Evolutionary conservation across 2,113 vertebrate species (phyloP), one percentile per base, ranked within the genome.

Genomic region (Apteryx mantelli): DNA sequence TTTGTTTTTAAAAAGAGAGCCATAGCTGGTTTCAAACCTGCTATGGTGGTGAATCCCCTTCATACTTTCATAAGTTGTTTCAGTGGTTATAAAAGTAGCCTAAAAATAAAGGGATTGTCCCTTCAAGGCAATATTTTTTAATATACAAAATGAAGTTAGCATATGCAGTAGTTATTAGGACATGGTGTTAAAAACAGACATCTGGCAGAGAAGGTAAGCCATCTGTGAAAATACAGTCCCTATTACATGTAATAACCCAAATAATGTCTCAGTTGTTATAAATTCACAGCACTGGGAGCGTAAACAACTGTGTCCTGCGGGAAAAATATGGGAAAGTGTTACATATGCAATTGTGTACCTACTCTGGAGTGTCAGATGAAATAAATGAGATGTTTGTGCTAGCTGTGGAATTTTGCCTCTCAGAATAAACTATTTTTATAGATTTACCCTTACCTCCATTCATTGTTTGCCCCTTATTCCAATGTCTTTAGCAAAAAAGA

Each of bases 221-320:
- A 91, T 93, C 94, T 97, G 91, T 95, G 96, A 95, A 96, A 96
- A 95, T 80, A 78, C 44, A 48, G 24, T 50, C 65, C 60, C 34
- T 80, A 61, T 93, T 94, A 82, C 76, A 71, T 92, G 60, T 50
- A 95, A 91, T 95, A 97, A 95, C 32, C 70, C 56, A 91, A 93
- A 94, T 69, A 56, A 84, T 86, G 68, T 89, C 89, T 82, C 96
- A 95, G 78, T 82, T 89, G 60, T 79, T 94, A 89, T 88, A 89
- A 69, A 93, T 96, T 96, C 66, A 87, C 73, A 86, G 61, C 52
- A 56, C 50, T 95, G 74, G 42, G 85, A 95, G n/a, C 94, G 80
- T 44, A 96, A 86, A 96, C 46, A 63, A 91, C 78, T 63, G 56
- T 86, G 34, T 91, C 89, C 88, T 58, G 66, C 25, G 86, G 93